phyloP scores from a whole-genome alignment of 2,113 vertebrate genomes.

The Cygnus atratus region DNA sequence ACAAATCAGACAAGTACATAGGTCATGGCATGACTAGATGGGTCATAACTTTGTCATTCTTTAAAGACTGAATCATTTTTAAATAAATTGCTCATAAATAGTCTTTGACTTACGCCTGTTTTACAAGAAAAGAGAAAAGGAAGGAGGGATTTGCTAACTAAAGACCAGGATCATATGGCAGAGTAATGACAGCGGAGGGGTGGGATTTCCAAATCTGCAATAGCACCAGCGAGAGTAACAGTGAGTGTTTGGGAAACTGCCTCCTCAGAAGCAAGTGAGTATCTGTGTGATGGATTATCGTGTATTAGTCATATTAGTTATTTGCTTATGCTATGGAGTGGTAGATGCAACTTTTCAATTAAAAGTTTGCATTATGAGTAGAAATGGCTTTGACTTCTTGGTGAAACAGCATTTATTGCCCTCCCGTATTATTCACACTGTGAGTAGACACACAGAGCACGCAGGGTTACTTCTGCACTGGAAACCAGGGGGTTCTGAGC shows the following conservation, averaged over 20 bases:
- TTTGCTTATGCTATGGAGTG: too few species aligned
- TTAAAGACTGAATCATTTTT: background rate
- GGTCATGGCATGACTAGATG: background rate
- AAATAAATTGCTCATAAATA: background rate
- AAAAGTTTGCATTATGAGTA: background rate
- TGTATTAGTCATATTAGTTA: background rate
- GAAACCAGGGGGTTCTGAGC: background rate
- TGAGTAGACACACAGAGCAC: background rate
- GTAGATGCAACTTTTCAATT: background rate
- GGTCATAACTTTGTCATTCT: background rate
- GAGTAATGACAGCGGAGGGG: background rate
- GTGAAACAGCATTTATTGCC: background rate
- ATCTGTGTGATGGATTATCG: background rate
- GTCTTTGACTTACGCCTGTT: background rate
- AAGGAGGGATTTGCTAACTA: background rate
- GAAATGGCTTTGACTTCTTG: background rate
- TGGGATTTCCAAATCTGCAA: background rate
- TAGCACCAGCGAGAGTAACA: background rate
- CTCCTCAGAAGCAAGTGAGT: fast-evolving
- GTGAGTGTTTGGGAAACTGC: background rate
- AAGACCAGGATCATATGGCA: background rate
- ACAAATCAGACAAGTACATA: background rate
- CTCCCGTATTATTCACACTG: fast-evolving
- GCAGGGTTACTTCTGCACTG: background rate
- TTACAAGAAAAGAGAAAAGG: background rate